Evolutionary conservation across 2,113 vertebrate species (phyloP), one percentile per base, ranked within the genome.

Genomic region (Thunnus maccoyii): DNA sequence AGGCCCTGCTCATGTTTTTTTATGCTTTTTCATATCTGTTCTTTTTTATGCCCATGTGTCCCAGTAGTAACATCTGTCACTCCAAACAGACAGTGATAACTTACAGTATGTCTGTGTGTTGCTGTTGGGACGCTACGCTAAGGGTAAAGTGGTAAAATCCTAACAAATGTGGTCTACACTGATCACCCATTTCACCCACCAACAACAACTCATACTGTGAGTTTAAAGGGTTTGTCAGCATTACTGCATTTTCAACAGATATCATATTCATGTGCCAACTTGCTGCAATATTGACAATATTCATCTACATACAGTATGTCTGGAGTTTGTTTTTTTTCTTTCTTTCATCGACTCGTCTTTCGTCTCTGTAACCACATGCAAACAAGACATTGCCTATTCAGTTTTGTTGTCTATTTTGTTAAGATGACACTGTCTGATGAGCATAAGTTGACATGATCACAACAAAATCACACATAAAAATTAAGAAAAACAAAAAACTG

Each of bases 1-100:
- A 27, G 60, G 9, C 54, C 64, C 65, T 54, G 41, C 54, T 79
- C 52, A 65, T 83, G 70, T 85, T 76, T 85, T 72, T 76, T 71
- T 78, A 67, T 82, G 57, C 18, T 44, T 17, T 52, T 76, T 76
- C 36, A 46, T 62, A 57, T 80, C 30, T 72, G 56, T 52, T 22
- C 14, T 73, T 57, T 62, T 77, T 83, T 27, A 61, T 54, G 17
- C 10, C 46, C 14, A 17, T 64, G 25, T 65, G 44, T 55, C 22
- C 72, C 5, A 17, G 2, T 22, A 50, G 15, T 57, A 57, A 62
- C 44, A 68, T 64, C 48, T 72, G 70, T 83, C 73, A 65, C 58
- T 65, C 48, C 3, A 64, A 68, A 79, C 75, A 60, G 1, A 32
- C 60, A 30, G 50, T 47, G 25, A 27, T 75, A 30, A 56, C 22